phyloP scores from a whole-genome alignment of 1,140 invertebrate species.

The Elymnias hypermnestra region DNA sequence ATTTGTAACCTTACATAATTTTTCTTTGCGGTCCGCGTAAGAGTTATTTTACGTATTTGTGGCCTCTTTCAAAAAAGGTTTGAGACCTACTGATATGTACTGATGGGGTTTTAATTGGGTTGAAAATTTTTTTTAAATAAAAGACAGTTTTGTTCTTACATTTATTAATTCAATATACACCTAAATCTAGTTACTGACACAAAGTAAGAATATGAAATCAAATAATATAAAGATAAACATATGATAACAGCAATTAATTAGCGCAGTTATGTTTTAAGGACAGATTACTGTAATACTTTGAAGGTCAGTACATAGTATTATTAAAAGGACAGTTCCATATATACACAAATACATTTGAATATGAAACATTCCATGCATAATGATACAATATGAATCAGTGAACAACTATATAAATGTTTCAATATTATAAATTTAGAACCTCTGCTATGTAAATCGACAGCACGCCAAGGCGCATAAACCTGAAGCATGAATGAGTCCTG shows the following conservation, averaged over 20 bases:
- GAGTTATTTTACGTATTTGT: no score
- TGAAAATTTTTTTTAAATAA: conserved; percentile 26
- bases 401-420: no score
- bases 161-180: conserved; percentile 68
- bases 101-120: no score
- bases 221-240: conserved; percentile 39
- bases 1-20: no score
- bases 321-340: conserved; percentile 12
- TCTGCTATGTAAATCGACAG: no score
- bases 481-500: no score
- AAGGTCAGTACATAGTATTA: conserved; percentile 6
- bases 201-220: conserved; percentile 43
- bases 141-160: conserved; percentile 36
- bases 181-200: conserved; percentile 61
- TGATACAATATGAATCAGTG: no score
- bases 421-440: no score
- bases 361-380: neutral
- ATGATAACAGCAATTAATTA: conserved; percentile 29
- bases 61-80: no score
- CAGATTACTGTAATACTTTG: conserved; percentile 25
- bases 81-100: no score
- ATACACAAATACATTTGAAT: conserved; percentile 14
- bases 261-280: conserved; percentile 14
- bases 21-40: no score
- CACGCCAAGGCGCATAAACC: no score